Base-by-base conservation (phyloP, 2,113 vertebrate genomes). In the Nematolebias whitei region DNA sequence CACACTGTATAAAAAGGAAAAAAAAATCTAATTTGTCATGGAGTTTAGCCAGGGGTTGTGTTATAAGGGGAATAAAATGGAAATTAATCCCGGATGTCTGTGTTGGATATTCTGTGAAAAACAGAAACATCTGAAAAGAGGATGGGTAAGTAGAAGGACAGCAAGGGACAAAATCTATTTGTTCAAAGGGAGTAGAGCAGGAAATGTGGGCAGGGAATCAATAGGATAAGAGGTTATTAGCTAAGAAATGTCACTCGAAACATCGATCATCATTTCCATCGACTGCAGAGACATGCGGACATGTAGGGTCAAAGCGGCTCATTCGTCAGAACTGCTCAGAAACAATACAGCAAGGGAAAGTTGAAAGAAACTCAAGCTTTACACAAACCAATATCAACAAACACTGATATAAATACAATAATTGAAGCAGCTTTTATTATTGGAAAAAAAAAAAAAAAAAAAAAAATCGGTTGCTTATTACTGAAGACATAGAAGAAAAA, bases 161-260 rank as follows among this genome's bases (percentile, higher is more conserved):
- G 67, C 68, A 35, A 69, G 63, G 65, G 60, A 80, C 67, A 82
- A 63, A 84, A 81, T 89, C 78, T 44, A 88, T 89, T 87, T 83
- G 68, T 79, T 80, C 77, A 76, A 87, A 85, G 60, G 72, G 79
- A 79, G 72, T 68, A 76, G 76, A 80, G 67, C 71, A 68, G 78
- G 68, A 74, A 80, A 89, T 83, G 77, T 84, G 59, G 71, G 58
- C 68, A 63, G 79, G 18, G 74, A 84, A 89, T 90, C 85, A 79
- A 89, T 87, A 80, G 88, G 84, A 88, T 88, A 89, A 89, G 85
- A 91, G 89, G 85, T 86, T 89, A 88, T 88, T 89, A 89, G 86
- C 79, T 85, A 78, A 82, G 85, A 87, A 87, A 91, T 87, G 85
- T 85, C 85, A 83, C 88, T 86, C 82, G 87, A 86, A 87, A 83